Base-by-base conservation (phyloP, 2,113 vertebrate species). In the Pongo pygmaeus region DNA sequence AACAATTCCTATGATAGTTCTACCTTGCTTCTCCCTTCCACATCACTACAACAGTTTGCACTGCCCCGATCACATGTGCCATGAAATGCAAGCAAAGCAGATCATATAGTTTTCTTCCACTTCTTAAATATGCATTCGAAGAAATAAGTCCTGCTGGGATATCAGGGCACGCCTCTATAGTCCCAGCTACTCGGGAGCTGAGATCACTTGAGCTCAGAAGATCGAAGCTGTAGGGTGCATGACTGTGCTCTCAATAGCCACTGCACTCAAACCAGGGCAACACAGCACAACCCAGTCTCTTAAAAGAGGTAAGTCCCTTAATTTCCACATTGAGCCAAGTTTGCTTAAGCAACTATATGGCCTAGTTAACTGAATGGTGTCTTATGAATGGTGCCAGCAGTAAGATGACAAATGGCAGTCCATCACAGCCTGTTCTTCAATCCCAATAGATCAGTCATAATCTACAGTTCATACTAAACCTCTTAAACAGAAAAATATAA, bases 401-500 rank as follows among this genome's bases (percentile, higher is more conserved):
- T 70, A 69, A 81, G 88, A 72, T 48, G 61, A 89, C 72, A 96
- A 74, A 84, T 13, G 25, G 22, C 30, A 70, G 10, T 83, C 92
- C 46, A 78, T 57, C 84, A 89, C 1, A 48, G n/a, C 35, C 52
- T 46, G 16, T 18, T 91, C 87, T 89, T 87, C 72, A 94, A 25
- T 52, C 18, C 27, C 8, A 96, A 84, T 0, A 94, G 87, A 48
- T 14, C 30, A 80, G 61, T 77, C 22, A 79, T 17, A 77, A 77
- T 74, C 78, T 40, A 40, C 0, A 57, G 46, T 74, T 93, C 30
- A 89, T 20, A 85, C 38, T 75, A 75, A 92, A 69, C 14, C 64
- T 89, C 55, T 86, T 52, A 84, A 74, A 85, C 1, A 93, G 52
- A 88, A 96, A 93, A 97, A 78, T 55, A 92, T 16, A 95, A 88